Conservation (phyloP, 92 coral and sea anemone species). For the Anthopleura xanthogrammica region DNA sequence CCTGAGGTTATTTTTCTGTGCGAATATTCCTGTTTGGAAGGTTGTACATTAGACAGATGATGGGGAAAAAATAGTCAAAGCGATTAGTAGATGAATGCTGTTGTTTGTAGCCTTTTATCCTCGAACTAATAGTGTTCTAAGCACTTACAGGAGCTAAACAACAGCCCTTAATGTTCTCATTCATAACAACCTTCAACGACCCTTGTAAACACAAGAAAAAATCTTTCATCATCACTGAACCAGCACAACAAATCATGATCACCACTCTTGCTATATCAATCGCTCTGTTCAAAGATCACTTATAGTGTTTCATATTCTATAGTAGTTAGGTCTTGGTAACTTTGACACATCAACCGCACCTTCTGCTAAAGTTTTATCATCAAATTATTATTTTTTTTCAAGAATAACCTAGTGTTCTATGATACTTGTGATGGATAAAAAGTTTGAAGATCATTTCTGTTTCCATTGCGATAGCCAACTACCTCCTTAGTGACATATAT, state of each 20-base stretch:
- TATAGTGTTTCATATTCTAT: too few species aligned
- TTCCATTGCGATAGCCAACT: neutral
- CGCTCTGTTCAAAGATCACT: too few species aligned
- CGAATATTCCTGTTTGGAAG: constrained; percentile 33
- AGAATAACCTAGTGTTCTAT: too few species aligned
- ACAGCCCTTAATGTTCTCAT: constrained; percentile 21
- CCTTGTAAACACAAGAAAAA: constrained; percentile 10
- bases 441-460: neutral
- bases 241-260: too few species aligned
- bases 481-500: constrained; percentile 7
- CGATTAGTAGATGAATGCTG: constrained; percentile 25
- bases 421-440: neutral
- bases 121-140: constrained; percentile 7
- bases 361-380: too few species aligned
- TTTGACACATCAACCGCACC: too few species aligned
- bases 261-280: too few species aligned
- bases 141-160: constrained; percentile 30
- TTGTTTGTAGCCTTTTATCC: constrained; percentile 21
- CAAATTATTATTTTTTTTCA: too few species aligned
- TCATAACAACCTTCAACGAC: constrained; percentile 9
- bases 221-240: neutral
- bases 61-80: neutral
- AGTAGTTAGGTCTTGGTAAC: too few species aligned
- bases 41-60: constrained; percentile 37
- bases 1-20: constrained; percentile 21